Conservation (phyloP, 2,797 vertebrate genomes). For the Manis javanica region DNA sequence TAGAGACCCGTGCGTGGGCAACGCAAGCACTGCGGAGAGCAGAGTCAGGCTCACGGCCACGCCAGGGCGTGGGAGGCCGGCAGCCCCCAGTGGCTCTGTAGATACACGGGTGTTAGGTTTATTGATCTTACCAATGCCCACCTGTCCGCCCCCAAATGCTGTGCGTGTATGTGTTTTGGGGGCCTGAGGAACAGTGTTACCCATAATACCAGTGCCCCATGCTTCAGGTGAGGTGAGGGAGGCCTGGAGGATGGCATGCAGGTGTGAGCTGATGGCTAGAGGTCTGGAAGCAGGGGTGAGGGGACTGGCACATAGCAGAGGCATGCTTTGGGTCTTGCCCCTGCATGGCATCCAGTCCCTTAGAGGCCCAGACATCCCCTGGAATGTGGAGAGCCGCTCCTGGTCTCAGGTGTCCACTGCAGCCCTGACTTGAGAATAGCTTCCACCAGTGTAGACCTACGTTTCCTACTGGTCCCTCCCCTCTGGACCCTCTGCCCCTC, state of each 20-base stretch:
- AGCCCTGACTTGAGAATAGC: neutral
- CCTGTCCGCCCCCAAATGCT: neutral
- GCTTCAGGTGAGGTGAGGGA: neutral
- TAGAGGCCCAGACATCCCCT: neutral
- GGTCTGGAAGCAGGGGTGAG: neutral
- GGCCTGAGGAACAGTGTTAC: neutral
- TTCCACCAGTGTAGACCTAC: neutral
- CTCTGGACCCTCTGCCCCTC: neutral
- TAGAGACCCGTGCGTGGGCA: neutral
- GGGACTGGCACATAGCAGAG: no score
- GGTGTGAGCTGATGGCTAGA: no score
- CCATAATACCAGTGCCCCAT: accelerated
- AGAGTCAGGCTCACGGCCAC: neutral
- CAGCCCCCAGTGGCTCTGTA: neutral
- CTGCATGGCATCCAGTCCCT: neutral
- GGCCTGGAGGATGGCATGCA: no score
- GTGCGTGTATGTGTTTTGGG: neutral
- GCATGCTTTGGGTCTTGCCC: neutral
- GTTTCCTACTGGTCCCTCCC: neutral
- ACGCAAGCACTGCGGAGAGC: neutral
- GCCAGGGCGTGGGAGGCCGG: neutral
- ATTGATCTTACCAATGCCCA: no score
- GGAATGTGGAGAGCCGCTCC: neutral
- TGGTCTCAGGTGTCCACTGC: neutral
- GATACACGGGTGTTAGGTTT: neutral